A percentile compares a stretch with the other conserved stretches of the same genome.
These are phyloP conservation scores for Chelonus insularis DNA, from an alignment of 1,140 invertebrate species.

Conservation along the genomic window DNA sequence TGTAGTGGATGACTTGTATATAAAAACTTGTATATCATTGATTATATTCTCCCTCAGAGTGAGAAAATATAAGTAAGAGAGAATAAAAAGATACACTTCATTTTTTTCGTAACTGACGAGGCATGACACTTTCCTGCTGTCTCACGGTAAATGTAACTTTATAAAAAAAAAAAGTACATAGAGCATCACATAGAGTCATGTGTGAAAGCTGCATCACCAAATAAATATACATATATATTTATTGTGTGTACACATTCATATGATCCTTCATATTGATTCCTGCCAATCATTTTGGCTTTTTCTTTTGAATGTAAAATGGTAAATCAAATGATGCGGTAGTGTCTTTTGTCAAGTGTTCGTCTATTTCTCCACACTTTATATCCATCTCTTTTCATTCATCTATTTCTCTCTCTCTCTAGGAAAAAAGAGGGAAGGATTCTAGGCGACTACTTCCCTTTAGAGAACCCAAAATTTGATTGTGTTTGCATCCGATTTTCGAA, in stretches of 20 bases:
- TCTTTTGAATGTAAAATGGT: background rate
- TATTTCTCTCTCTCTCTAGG: no score
- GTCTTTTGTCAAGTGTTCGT: background rate
- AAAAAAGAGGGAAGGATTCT: no score
- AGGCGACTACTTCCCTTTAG: no score
- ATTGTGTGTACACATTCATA: background rate
- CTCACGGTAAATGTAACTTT: slow-evolving; percentile 31
- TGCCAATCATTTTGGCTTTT: slow-evolving; percentile 24
- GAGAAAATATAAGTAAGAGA: slow-evolving; percentile 14
- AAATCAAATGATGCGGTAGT: background rate
- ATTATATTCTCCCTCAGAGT: slow-evolving; percentile 17
- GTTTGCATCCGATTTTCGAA: background rate
- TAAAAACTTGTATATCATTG: slow-evolving; percentile 19
- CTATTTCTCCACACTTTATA: no score
- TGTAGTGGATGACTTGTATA: no score
- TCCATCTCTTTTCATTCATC: no score
- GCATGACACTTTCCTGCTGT: slow-evolving; percentile 35
- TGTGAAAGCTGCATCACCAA: no score
- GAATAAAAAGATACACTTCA: slow-evolving; percentile 21
- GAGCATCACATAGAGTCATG: slow-evolving; percentile 11
- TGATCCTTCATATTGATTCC: slow-evolving; percentile 26
- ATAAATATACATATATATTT: no score
- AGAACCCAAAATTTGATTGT: slow-evolving; percentile 9
- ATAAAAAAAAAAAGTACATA: slow-evolving; percentile 27
- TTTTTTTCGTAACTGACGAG: slow-evolving; percentile 30